phyloP scores from a whole-genome alignment of 2,113 vertebrate species.

The Eolophus roseicapilla region DNA sequence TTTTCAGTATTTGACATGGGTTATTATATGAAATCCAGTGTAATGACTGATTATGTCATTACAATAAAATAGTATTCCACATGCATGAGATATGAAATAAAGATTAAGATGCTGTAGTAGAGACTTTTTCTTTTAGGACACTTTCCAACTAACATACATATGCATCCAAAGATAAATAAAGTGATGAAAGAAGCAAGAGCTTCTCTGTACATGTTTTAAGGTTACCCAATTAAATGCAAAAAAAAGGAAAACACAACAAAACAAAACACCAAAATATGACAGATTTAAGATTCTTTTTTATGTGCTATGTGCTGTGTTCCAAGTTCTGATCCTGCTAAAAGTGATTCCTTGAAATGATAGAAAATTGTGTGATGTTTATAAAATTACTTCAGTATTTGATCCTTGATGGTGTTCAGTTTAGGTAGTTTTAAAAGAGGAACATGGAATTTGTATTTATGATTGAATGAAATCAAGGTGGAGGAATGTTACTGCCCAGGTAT shows the following conservation, averaged over 20 bases:
- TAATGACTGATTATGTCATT: background rate
- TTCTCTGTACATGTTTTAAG: background rate
- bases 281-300: background rate
- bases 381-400: background rate
- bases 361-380: background rate
- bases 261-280: background rate
- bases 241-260: background rate
- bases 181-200: background rate
- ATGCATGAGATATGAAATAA: background rate
- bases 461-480: background rate
- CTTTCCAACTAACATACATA: background rate
- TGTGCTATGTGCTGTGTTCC: background rate
- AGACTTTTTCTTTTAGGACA: background rate
- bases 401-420: background rate
- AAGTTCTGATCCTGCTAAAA: background rate
- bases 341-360: background rate
- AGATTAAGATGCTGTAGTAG: background rate
- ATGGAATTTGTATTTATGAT: background rate
- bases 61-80: background rate
- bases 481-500: background rate
- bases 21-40: background rate
- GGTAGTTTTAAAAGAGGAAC: background rate
- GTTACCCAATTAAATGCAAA: background rate
- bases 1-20: background rate
- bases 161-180: background rate